A percentile compares a stretch with the other conserved stretches of the same genome.
phyloP scores from a whole-genome alignment of 2,797 vertebrate species.

The Phataginus tetradactyla region DNA sequence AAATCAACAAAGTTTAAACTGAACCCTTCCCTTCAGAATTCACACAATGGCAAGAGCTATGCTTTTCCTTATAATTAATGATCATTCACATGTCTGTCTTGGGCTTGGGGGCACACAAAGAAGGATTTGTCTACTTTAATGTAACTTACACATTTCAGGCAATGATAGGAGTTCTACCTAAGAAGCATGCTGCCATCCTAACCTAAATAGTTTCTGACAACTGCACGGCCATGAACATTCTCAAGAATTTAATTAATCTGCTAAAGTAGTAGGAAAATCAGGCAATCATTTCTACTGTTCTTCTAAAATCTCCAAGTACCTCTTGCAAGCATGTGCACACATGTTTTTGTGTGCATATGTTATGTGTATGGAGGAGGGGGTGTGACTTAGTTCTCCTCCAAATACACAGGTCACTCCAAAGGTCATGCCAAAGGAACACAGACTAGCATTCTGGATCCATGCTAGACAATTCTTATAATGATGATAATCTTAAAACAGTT shows the following conservation, averaged over 20 bases:
- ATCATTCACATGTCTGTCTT: neutral
- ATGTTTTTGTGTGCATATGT: neutral
- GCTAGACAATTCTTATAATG: neutral
- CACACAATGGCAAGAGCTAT: neutral
- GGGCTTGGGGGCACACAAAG: neutral
- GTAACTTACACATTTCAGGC: neutral
- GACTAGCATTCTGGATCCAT: neutral
- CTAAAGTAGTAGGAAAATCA: neutral
- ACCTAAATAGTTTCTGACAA: neutral
- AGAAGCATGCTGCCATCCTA: neutral
- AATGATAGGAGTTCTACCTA: neutral
- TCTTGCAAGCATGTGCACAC: neutral
- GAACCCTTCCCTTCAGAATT: neutral
- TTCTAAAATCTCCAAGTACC: neutral
- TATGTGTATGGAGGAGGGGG: neutral
- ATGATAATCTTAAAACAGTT: constrained; percentile 27
- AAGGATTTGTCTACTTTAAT: neutral
- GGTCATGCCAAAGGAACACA: neutral
- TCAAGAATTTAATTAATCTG: neutral
- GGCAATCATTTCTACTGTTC: neutral
- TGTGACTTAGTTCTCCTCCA: neutral
- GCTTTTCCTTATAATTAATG: neutral
- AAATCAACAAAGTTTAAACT: neutral
- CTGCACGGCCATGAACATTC: neutral
- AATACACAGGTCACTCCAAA: neutral